phyloP scores from a whole-genome alignment of 1,140 invertebrate species.

The Phthorimaea operculella region DNA sequence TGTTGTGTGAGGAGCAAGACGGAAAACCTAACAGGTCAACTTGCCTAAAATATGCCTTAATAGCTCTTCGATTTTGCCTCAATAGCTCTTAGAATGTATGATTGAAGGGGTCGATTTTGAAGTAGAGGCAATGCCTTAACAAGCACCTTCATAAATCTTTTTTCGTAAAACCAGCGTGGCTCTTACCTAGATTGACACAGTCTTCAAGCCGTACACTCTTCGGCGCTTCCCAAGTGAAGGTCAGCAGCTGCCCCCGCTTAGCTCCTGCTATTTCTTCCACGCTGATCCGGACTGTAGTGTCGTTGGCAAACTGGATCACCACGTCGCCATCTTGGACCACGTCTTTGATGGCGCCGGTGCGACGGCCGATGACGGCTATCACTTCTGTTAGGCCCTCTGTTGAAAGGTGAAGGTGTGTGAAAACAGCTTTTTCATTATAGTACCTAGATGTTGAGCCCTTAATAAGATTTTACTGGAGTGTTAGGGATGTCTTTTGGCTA shows the following conservation, averaged over 20 bases:
- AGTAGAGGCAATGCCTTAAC: no score
- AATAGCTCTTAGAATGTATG: no score
- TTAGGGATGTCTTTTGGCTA: no score
- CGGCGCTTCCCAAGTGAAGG: conserved; percentile 38
- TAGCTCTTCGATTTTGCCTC: no score
- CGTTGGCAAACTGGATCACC: conserved; percentile 33
- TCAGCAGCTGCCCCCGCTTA: conserved; percentile 28
- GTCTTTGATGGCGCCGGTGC: conserved; percentile 29
- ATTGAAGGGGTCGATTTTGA: no score
- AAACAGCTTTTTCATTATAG: no score
- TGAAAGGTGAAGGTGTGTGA: not conserved
- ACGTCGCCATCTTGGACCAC: conserved; percentile 31
- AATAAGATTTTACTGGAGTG: no score
- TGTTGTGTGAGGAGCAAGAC: no score
- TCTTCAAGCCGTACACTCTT: conserved; percentile 38
- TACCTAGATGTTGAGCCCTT: no score
- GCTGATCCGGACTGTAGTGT: conserved; percentile 30
- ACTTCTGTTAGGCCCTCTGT: conserved; percentile 31
- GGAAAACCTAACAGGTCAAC: no score
- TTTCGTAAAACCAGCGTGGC: not conserved
- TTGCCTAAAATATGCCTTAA: no score
- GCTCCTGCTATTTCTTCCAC: conserved; percentile 20
- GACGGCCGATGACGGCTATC: conserved; percentile 35
- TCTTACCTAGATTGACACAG: conserved; percentile 46
- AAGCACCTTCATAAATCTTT: no score